phyloP scores from a whole-genome alignment of 2,797 vertebrate species.

The Gymnothorax javanicus region DNA sequence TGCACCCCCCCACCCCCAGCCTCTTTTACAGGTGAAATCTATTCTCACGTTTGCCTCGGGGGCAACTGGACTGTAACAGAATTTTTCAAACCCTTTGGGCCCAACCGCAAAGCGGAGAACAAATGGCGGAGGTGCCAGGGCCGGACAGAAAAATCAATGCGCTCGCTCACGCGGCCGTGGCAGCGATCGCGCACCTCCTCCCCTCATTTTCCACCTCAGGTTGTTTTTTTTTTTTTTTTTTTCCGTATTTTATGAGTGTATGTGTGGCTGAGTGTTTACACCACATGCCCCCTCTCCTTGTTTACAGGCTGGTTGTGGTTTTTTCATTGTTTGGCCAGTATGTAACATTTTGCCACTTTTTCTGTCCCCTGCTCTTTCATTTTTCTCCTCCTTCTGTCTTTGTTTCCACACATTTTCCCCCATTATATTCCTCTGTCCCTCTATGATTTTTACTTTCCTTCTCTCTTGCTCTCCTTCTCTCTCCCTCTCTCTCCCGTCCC shows the following conservation, averaged over 20 bases:
- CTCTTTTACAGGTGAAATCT: conserved; percentile 90
- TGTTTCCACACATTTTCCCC: conserved; percentile 7
- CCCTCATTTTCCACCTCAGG: background rate
- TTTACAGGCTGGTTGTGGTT: conserved; percentile 45
- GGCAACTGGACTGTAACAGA: conserved; percentile 97
- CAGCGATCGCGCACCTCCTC: conserved; percentile 63
- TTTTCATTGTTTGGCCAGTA: conserved; percentile 46
- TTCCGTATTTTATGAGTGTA: conserved; percentile 64
- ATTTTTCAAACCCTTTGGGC: conserved; percentile 97
- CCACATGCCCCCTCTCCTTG: conserved; percentile 54
- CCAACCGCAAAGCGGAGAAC: conserved; percentile 98
- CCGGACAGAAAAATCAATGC: conserved; percentile 99
- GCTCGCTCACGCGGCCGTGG: conserved; percentile 99
- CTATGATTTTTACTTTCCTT: conserved; percentile 33
- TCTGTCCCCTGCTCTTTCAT: conserved; percentile 5
- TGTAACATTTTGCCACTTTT: conserved; percentile 57
- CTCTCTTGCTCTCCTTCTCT: conserved; percentile 21
- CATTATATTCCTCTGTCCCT: conserved; percentile 10
- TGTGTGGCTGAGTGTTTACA: conserved; percentile 48
- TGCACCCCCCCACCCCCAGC: conserved; percentile 56
- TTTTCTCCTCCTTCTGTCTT: conserved; percentile 11
- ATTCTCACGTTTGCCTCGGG: conserved; percentile 90
- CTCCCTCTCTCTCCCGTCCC: conserved; percentile 24
- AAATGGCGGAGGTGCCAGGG: conserved; percentile 97
- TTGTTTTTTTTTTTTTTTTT: background rate